Conservation (phyloP, 1,140 invertebrate species). For the Pygmarrhopalites habei region DNA sequence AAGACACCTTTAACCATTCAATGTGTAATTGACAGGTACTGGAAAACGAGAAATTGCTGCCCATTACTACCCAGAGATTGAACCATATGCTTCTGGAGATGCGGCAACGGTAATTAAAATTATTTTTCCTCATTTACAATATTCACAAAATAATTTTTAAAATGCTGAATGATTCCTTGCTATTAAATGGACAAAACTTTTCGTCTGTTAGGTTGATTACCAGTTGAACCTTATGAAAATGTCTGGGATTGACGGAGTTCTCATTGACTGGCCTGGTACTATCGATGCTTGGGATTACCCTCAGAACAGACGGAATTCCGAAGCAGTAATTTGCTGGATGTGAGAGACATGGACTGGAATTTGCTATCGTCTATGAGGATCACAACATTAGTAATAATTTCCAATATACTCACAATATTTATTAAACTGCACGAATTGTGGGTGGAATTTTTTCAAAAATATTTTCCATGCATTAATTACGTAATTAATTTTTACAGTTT, state of each 20-base stretch:
- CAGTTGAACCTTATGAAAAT: slow-evolving; percentile 24
- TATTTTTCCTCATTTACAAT: no score
- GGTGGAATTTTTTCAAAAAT: slow-evolving; percentile 16
- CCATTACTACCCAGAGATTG: slow-evolving; percentile 27
- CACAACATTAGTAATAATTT: no score
- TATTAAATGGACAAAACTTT: no score
- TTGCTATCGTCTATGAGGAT: slow-evolving; percentile 33
- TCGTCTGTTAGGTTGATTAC: no score
- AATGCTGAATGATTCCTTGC: no score
- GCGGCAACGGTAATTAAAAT: not conserved
- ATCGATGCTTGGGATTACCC: slow-evolving; percentile 28
- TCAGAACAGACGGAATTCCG: slow-evolving; percentile 24
- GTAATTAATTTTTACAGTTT: slow-evolving; percentile 28
- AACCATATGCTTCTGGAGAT: slow-evolving; percentile 25
- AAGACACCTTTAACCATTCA: no score
- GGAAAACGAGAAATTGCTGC: slow-evolving; percentile 20
- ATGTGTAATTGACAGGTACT: no score
- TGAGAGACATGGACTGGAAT: slow-evolving; percentile 20
- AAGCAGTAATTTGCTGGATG: slow-evolving; percentile 19
- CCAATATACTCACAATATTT: no score
- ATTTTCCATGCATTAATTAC: slow-evolving; percentile 30
- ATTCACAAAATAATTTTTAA: no score
- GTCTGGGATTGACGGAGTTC: slow-evolving; percentile 29
- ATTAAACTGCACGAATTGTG: no score
- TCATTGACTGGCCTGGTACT: slow-evolving; percentile 34